These are phyloP conservation scores for Garra rufa DNA, from an alignment of 2,113 vertebrate species.

Conservation along the genomic window DNA sequence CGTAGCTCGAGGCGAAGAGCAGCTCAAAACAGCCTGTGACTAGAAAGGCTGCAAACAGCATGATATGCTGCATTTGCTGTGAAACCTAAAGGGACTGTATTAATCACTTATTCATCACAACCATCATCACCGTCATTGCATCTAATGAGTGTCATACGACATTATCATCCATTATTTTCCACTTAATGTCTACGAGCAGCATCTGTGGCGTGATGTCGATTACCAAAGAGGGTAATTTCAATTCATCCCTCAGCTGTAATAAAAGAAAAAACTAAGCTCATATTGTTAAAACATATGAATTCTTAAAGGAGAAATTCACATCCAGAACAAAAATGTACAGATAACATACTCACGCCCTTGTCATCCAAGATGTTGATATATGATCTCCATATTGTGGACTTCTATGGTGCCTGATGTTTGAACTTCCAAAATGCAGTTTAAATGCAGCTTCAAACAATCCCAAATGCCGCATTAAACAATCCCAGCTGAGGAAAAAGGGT, in stretches of 20 bases:
- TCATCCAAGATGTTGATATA: too few relatives aligned
- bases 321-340: too few relatives aligned
- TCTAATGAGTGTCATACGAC: constrained; percentile 31
- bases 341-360: too few relatives aligned
- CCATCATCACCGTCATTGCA: neutral
- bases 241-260: neutral
- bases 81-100: constrained; percentile 16
- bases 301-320: neutral
- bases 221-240: neutral
- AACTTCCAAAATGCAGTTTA: too few relatives aligned
- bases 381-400: too few relatives aligned
- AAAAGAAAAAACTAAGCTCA: neutral
- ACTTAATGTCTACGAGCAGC: constrained; percentile 23
- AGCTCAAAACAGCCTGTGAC: constrained; percentile 1
- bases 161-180: constrained; percentile 38
- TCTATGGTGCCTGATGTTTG: too few relatives aligned
- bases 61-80: neutral
- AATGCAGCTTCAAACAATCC: too few relatives aligned
- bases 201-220: neutral
- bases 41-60: constrained; percentile 11
- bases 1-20: neutral
- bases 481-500: too few relatives aligned
- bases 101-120: constrained; percentile 12
- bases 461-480: too few relatives aligned
- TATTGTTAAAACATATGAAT: neutral